Evolutionary conservation across 2,888 invertebrate species (phyloP).

Genomic region (Tetragonula carbonaria): DNA sequence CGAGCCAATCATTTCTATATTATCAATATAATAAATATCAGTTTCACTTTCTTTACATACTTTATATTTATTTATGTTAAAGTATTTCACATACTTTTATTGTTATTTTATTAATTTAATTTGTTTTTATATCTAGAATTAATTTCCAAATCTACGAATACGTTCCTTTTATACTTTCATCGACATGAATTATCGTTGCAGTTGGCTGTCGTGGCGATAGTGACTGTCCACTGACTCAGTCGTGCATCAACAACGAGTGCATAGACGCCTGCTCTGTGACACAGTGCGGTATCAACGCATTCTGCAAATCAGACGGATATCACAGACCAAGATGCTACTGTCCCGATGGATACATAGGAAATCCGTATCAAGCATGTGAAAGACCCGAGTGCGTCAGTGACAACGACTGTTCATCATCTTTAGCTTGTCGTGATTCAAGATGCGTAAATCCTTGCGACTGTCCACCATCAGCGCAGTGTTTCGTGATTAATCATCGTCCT

Average conservation of each 20-base stretch:
- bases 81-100: not conserved
- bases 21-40: too few species aligned
- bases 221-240: slow-evolving; percentile 92
- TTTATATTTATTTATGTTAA: too few species aligned
- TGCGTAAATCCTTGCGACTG: slow-evolving; percentile 95
- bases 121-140: not conserved
- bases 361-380: slow-evolving; percentile 91
- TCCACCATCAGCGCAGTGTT: slow-evolving; percentile 91
- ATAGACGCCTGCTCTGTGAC: slow-evolving; percentile 91
- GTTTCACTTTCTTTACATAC: too few species aligned
- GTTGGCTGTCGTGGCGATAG: slow-evolving; percentile 94
- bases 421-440: slow-evolving; percentile 91
- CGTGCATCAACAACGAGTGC: slow-evolving; percentile 93
- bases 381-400: slow-evolving; percentile 91
- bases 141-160: too few species aligned
- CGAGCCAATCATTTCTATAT: not conserved
- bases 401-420: slow-evolving; percentile 91
- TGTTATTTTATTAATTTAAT: not conserved
- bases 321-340: slow-evolving; percentile 93
- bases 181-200: slow-evolving; percentile 72
- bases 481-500: slow-evolving; percentile 90
- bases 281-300: slow-evolving; percentile 92
- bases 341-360: slow-evolving; percentile 90
- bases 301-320: slow-evolving; percentile 90
- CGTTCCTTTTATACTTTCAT: too few species aligned